Base-by-base conservation (phyloP, 2,888 invertebrate species). In the Cryptus armator region DNA sequence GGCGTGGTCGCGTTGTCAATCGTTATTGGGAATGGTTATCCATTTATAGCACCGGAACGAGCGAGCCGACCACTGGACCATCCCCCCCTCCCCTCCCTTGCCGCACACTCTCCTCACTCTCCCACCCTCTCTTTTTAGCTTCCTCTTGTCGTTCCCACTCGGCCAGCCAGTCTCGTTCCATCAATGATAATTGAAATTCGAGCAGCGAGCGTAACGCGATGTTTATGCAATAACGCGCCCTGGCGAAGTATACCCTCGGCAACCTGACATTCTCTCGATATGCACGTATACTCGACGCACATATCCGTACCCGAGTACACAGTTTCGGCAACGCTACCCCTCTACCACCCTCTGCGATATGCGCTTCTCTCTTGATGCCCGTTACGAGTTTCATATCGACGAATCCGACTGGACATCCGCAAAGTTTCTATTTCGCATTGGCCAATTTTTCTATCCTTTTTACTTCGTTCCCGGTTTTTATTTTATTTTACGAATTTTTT, bases 1-100 rank as follows among this genome's bases (percentile, higher is more conserved):
- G 86, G 85, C 86, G 87, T 88, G 86, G 87, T 85, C 88, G 86
- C 88, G 88, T 89, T 89, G 91, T 90, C 91, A 87, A 90, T 89
- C 87, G 90, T 90, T 90, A 90, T 90, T 89, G 87, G 70, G 88
- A 89, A 89, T 87, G 89, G 87, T 89, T 91, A 91, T 92, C 90
- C 91, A 91, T 91, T 91, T 87, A 90, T 89, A 86, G 89, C 84
- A 75, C 75, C 76, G 86, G 75, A 70, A 68, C 81, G 84, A 79
- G 84, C 81, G 78, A 71, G 51, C 59, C 81, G 83, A 75, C 87
- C 72, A 46, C 56, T 56, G 66, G 66, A 46, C 59, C 32, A 64
- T 53, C 70, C 66, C 29, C 56, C 14, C 37, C 16, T 53, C 70
- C 66, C 29, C 56, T 24, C 37, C 12, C 51, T 48, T 43, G 14